These are phyloP conservation scores for Macrostomum lignano DNA, from an alignment of 1,140 invertebrate species.

Conservation along the genomic window DNA sequence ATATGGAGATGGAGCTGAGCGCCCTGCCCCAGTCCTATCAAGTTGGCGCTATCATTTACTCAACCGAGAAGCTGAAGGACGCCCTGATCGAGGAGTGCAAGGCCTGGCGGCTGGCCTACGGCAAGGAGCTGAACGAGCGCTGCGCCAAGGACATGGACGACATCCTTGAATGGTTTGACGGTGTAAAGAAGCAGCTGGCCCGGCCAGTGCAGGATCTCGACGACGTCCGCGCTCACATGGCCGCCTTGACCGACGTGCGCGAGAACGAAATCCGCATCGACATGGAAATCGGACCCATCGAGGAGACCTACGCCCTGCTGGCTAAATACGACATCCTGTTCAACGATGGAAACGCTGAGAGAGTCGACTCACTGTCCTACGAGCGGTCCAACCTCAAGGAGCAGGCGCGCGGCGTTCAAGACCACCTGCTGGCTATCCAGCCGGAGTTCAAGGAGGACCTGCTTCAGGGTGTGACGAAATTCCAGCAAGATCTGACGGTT, in stretches of 20 bases:
- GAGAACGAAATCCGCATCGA: slow-evolving; percentile 83
- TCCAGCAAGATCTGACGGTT: slow-evolving; percentile 15
- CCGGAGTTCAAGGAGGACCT: slow-evolving; percentile 24
- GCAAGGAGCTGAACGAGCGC: slow-evolving; percentile 63
- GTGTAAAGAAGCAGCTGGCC: not conserved
- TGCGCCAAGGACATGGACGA: slow-evolving; percentile 65
- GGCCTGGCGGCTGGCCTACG: slow-evolving; percentile 50
- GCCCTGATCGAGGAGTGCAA: slow-evolving; percentile 54
- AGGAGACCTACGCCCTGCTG: slow-evolving; percentile 71
- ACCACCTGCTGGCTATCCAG: slow-evolving; percentile 22
- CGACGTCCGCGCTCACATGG: slow-evolving; percentile 68
- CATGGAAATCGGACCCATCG: slow-evolving; percentile 62
- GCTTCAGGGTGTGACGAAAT: slow-evolving; percentile 17
- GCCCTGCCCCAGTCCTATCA: slow-evolving; percentile 18
- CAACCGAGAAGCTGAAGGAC: slow-evolving; percentile 50
- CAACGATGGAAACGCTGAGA: slow-evolving; percentile 60
- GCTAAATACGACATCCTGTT: slow-evolving; percentile 56
- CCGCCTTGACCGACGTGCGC: slow-evolving; percentile 59
- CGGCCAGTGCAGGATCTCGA: slow-evolving; percentile 59
- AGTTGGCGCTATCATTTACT: slow-evolving; percentile 22
- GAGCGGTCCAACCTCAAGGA: slow-evolving; percentile 46
- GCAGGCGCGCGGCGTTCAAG: slow-evolving; percentile 18
- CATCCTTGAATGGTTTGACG: slow-evolving; percentile 11
- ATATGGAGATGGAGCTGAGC: slow-evolving; percentile 20
- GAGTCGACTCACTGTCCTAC: slow-evolving; percentile 60